phyloP scores from a whole-genome alignment of 2,113 vertebrate genomes.

The Camelus bactrianus region DNA sequence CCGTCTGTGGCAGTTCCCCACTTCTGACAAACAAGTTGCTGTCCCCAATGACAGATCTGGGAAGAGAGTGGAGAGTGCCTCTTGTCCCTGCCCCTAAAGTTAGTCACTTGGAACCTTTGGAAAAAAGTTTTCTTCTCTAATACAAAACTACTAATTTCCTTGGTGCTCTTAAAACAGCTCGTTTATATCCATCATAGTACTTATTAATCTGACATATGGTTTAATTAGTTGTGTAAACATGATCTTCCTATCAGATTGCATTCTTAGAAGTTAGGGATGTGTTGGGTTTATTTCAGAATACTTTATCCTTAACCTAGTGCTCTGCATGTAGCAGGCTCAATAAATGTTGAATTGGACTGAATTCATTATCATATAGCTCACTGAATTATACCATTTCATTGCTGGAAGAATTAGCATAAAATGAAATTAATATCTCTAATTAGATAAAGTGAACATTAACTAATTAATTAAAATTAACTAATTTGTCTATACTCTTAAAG shows the following conservation, averaged over 20 bases:
- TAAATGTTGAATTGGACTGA: slow-evolving; percentile 8
- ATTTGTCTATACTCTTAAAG: neutral
- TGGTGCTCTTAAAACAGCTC: slow-evolving; percentile 3
- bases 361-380: neutral
- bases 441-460: slow-evolving; percentile 9
- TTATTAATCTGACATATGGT: neutral
- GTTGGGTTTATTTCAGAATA: neutral
- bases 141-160: neutral
- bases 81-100: neutral
- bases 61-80: neutral
- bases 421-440: slow-evolving; percentile 28
- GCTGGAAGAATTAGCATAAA: slow-evolving; percentile 6
- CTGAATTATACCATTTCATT: neutral
- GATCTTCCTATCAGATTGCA: neutral
- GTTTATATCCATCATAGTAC: neutral
- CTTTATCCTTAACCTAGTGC: neutral
- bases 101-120: neutral
- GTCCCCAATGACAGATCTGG: neutral
- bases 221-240: neutral
- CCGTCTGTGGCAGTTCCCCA: neutral
- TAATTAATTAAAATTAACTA: slow-evolving; percentile 27
- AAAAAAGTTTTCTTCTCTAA: neutral
- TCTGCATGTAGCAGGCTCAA: neutral
- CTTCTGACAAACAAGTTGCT: neutral
- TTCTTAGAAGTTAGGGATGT: neutral